Conservation (phyloP, 2,888 invertebrate species). For the Tupiocoris notatus region DNA sequence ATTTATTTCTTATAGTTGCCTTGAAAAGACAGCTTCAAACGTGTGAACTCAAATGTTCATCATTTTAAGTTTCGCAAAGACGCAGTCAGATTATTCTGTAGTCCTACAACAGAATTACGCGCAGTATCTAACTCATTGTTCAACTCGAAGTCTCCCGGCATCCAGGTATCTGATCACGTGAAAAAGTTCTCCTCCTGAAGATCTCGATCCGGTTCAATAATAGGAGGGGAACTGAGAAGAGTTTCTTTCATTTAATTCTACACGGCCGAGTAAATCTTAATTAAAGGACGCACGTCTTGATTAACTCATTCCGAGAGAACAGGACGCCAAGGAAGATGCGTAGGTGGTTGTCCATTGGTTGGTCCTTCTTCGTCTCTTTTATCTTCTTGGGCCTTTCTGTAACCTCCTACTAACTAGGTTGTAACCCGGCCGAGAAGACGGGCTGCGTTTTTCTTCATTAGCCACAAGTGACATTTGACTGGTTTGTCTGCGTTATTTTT, state of each 20-base stretch:
- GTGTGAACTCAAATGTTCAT: too few relatives aligned
- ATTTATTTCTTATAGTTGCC: too few relatives aligned
- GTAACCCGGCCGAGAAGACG: background rate
- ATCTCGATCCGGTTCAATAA: background rate
- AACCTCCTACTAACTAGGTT: slow-evolving; percentile 7
- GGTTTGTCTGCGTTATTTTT: background rate
- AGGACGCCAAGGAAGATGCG: background rate
- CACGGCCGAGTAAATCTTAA: slow-evolving; percentile 16
- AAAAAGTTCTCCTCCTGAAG: background rate
- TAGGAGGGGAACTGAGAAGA: background rate
- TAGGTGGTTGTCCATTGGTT: slow-evolving; percentile 7
- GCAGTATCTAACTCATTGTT: too few relatives aligned
- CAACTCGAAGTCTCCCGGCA: too few relatives aligned
- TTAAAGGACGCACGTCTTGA: slow-evolving; percentile 10
- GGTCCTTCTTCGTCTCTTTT: background rate
- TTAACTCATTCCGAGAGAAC: slow-evolving; percentile 7
- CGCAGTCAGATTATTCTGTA: too few relatives aligned
- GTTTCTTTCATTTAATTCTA: background rate
- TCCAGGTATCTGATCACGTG: background rate
- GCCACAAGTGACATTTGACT: background rate
- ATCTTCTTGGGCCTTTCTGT: background rate
- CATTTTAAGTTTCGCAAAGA: too few relatives aligned
- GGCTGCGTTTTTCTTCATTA: slow-evolving; percentile 21
- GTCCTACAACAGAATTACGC: too few relatives aligned
- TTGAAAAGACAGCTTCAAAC: too few relatives aligned